Conservation (phyloP, 2,888 invertebrate species). For the Sepiola atlantica region DNA sequence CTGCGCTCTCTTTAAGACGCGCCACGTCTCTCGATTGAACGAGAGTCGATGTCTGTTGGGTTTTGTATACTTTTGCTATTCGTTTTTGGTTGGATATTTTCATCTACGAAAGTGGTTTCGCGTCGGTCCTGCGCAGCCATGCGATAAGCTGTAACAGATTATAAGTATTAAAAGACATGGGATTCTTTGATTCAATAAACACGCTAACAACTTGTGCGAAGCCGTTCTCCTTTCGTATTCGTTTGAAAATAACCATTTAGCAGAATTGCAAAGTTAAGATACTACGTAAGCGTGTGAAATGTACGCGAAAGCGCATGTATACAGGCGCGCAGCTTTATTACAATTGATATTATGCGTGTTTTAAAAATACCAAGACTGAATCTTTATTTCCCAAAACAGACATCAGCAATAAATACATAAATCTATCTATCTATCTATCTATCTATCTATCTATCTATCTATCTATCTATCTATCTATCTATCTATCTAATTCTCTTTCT, state of each 20-base stretch:
- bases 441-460: no score
- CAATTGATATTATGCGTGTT: not conserved
- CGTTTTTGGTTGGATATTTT: not conserved
- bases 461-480: no score
- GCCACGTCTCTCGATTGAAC: not conserved
- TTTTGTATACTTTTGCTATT: not conserved
- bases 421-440: no score
- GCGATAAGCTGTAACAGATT: not conserved
- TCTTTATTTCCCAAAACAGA: no score
- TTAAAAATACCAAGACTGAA: no score
- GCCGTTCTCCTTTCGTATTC: not conserved
- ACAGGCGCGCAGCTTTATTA: not conserved
- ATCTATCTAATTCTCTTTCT: no score
- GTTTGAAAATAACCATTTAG: not conserved
- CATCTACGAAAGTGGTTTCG: not conserved
- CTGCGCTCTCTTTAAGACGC: not conserved
- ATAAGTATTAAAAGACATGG: not conserved
- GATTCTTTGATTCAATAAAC: not conserved
- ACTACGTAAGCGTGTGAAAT: no score
- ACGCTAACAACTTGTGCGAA: not conserved
- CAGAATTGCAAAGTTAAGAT: not conserved
- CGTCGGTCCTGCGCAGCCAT: not conserved
- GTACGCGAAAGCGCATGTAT: not conserved
- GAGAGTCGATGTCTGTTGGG: no score
- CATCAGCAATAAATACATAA: no score